A percentile compares a stretch with the other conserved stretches of the same genome.
Conservation (phyloP, 2,113 vertebrate species). For the Panthera tigris region DNA sequence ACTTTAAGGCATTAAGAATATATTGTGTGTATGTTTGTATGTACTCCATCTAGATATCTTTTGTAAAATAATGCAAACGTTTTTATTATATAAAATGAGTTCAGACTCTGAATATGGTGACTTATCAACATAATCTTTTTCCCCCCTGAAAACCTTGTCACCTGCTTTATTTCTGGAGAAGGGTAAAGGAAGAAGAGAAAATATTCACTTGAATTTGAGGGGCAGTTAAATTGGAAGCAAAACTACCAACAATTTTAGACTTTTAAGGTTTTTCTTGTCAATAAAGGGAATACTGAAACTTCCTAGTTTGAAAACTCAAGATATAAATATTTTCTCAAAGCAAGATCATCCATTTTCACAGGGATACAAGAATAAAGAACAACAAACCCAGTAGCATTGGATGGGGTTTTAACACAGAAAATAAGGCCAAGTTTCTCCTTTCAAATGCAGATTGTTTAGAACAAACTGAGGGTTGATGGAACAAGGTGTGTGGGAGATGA, state of each 20-base stretch:
- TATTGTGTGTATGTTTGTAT: neutral
- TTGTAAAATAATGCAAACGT: neutral
- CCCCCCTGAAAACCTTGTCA: conserved; percentile 60
- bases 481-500: too few relatives aligned
- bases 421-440: conserved; percentile 80
- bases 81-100: neutral
- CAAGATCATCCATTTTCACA: conserved; percentile 58
- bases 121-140: neutral
- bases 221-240: conserved; percentile 11
- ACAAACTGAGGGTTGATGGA: too few relatives aligned
- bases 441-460: conserved; percentile 74
- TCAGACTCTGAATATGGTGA: neutral
- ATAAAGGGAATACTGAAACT: neutral
- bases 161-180: conserved; percentile 74
- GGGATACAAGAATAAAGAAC: conserved; percentile 74
- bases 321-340: conserved; percentile 32
- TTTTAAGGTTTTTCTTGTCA: neutral
- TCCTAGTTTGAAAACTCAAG: conserved; percentile 44
- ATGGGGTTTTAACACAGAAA: conserved; percentile 79
- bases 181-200: conserved; percentile 43
- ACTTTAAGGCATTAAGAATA: neutral
- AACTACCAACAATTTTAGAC: neutral
- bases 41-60: neutral
- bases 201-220: conserved; percentile 46
- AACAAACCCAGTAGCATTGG: conserved; percentile 81